Percentiles rank a stretch among this genome's conserved stretches.
These are phyloP conservation scores for Phalacrocorax aristotelis DNA, from an alignment of 2,113 vertebrate species.

Conservation along the genomic window DNA sequence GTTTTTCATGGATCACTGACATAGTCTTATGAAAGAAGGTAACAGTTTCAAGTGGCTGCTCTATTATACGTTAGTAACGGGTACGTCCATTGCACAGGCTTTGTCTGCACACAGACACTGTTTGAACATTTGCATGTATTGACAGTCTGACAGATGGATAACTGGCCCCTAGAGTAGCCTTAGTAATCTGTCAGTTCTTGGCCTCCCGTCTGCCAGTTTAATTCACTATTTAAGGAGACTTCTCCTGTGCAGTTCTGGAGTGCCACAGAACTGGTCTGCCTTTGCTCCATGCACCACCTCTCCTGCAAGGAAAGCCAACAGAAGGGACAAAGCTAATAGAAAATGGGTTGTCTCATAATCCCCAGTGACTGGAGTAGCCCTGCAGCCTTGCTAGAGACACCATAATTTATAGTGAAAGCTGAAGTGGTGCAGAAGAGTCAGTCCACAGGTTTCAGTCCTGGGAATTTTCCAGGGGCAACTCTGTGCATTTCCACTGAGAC, in stretches of 20 bases:
- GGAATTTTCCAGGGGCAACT: background rate
- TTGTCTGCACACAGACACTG: background rate
- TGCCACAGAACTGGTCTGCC: background rate
- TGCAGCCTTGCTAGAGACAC: background rate
- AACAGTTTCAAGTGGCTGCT: background rate
- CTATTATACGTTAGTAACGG: rapidly evolving
- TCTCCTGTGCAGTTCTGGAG: background rate
- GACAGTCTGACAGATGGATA: background rate
- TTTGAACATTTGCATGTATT: background rate
- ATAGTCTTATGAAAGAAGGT: background rate
- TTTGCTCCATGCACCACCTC: background rate
- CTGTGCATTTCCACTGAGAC: background rate
- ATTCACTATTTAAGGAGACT: background rate
- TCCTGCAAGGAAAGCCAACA: background rate
- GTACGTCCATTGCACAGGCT: background rate
- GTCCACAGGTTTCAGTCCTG: background rate
- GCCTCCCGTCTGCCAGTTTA: background rate
- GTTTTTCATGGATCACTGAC: background rate
- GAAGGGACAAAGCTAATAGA: background rate
- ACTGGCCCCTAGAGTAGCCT: background rate
- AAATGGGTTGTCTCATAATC: background rate
- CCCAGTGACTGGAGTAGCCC: background rate
- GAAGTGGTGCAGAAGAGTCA: background rate
- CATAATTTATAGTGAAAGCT: background rate
- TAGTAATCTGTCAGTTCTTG: background rate